phyloP scores from a whole-genome alignment of 2,888 invertebrate genomes.

The Hemaris fuciformis region DNA sequence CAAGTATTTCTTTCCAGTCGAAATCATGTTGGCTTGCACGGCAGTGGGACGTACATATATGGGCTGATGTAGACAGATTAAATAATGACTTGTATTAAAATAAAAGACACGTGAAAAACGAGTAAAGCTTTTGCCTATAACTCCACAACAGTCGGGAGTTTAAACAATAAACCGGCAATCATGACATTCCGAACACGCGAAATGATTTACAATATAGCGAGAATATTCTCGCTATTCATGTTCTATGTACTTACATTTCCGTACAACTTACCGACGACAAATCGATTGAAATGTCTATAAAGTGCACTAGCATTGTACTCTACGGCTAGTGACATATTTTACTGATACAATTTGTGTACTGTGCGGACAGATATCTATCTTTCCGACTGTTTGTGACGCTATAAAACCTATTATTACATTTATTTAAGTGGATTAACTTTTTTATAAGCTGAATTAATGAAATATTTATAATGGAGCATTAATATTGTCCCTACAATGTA shows the following conservation, averaged over 20 bases:
- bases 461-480: too few relatives aligned
- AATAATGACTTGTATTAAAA: background rate
- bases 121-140: background rate
- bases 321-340: background rate
- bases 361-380: constrained; percentile 1
- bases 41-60: too few relatives aligned
- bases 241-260: constrained; percentile 5
- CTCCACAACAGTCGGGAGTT: background rate
- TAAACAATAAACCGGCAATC: background rate
- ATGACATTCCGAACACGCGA: background rate
- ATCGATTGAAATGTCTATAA: constrained; percentile 12
- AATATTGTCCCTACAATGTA: too few relatives aligned
- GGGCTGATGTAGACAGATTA: background rate
- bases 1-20: too few relatives aligned
- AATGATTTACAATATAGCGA: background rate
- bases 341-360: background rate
- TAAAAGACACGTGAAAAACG: background rate
- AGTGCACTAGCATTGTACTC: background rate
- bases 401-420: background rate
- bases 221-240: background rate
- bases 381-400: background rate
- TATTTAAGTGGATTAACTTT: background rate
- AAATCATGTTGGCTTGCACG: too few relatives aligned
- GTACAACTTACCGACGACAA: constrained; percentile 5
- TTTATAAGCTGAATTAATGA: too few relatives aligned